Evolutionary conservation across 2,888 invertebrate genomes (phyloP), one percentile per base, ranked within the genome.

Genomic region (Tetrapedia diversipes): DNA sequence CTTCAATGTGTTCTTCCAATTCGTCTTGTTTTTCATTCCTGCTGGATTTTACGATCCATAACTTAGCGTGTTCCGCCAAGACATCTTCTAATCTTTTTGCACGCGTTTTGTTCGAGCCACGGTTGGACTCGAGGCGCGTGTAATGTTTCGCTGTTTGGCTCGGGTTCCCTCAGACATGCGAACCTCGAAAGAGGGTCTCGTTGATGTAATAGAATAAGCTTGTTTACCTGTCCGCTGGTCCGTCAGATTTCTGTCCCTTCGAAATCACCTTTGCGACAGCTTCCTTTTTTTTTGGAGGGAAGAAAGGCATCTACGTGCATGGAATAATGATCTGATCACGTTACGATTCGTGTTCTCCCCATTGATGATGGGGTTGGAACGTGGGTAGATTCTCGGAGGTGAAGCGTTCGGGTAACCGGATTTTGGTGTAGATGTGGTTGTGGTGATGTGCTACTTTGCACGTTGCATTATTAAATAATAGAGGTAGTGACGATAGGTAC

Each of bases 11-110:
- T n/a, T n/a, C n/a, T 59, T 61, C 37, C 34, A 34, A 54, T 75
- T 68, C 71, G 47, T 72, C 60, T 66, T 64, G 69, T 59, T 78
- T n/a, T 63, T 57, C 53, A 63, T 72, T 53, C 57, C 47, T 67
- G 43, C 45, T 32, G 10, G 65, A 69, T 63, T 67, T 78, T 56
- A 68, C 59, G 71, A 49, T 61, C 72, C 66, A 68, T 83, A 84
- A 84, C 66, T 81, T 79, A 71, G 64, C 57, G 68, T 59, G 45
- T 80, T 69, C 67, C 10, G n/a, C 11, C 60, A 19, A 16, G 53
- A 56, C 65, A 64, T n/a, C 43, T 51, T 8, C 14, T 43, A 27
- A 49, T 54, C 45, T 14, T 64, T 49, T 61, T 34, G 11, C 41
- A 22, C 29, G n/a, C 29, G n/a, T 61, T 77, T 37, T 43, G 34